Conservation (phyloP, 2,113 vertebrate genomes). For the Phylloscopus trochiloides region DNA sequence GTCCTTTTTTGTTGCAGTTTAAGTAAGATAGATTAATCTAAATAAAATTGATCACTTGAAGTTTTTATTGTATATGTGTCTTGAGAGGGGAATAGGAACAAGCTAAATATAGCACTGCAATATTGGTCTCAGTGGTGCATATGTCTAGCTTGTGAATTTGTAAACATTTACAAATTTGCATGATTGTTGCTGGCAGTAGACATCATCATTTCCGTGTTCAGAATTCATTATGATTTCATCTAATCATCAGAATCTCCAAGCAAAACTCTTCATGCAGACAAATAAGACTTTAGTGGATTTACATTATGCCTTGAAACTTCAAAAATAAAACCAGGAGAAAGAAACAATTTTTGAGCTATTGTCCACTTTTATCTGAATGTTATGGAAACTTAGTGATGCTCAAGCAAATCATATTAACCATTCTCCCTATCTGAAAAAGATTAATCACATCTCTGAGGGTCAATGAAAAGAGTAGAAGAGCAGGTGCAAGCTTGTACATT, state of each 20-base stretch:
- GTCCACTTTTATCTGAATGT: neutral
- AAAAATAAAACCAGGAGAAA: neutral
- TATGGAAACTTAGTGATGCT: neutral
- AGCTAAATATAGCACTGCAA: conserved; percentile 13
- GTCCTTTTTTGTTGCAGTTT: neutral
- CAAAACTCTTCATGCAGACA: neutral
- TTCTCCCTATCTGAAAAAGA: neutral
- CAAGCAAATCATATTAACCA: neutral
- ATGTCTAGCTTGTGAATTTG: conserved; percentile 61
- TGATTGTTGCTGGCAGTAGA: conserved; percentile 60
- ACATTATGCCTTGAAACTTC: neutral
- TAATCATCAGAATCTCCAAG: conserved; percentile 17
- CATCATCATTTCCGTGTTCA: conserved; percentile 13
- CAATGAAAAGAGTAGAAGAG: neutral
- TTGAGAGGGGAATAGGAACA: neutral
- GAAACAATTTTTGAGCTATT: neutral
- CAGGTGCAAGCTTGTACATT: neutral
- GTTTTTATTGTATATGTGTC: neutral
- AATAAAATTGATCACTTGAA: neutral
- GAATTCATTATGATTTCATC: conserved; percentile 30
- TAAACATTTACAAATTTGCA: conserved; percentile 68
- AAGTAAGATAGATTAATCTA: neutral
- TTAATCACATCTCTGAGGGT: neutral
- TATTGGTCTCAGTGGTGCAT: conserved; percentile 45
- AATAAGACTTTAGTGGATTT: neutral